Base-by-base conservation (phyloP, 64 coral and sea anemone species). In the Pachyseris speciosa region DNA sequence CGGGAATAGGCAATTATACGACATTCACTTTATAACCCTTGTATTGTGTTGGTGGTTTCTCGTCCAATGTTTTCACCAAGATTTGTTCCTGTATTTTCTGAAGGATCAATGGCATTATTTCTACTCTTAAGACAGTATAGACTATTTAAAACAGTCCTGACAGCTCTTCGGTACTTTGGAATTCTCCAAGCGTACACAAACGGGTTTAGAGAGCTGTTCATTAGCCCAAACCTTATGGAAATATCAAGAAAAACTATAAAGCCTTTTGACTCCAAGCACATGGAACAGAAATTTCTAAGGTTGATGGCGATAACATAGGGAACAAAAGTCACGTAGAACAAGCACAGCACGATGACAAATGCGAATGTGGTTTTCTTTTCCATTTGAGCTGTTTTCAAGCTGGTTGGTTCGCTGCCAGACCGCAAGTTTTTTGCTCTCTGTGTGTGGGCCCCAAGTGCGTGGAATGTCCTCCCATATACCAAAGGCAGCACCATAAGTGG, bases 271-370 rank as follows among this genome's bases (percentile, higher is more conserved):
- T 19, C 40, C 4, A 1, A 20, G 2, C 38, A 43, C 11, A 25
- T 40, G 11, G 40, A 38, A 27, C 39, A 74, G 12, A 74, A 43
- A 74, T 74, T 28, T 4, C 38, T 74, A 10, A 74, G 27, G 70
- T 74, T 74, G 38, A 45, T 44, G 12, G 39, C 40, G 7, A 74
- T 25, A 74, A 44, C 40, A 1, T 74, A 74, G 9, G 70, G 70
- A 9, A 43, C 5, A 37, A 74, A 74, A 26, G 39, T n/a, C 70
- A 74, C 38, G 45, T 44, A 74, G 26, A 74, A 74, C 38, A 74
- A 74, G n/a, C 38, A 74, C 22, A 74, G 40, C 42, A 74, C 40
- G 40, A 44, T 43, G 34, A 74, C 70, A 74, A 74, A 74, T 9
- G 70, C 70, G 22, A 26, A 44, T 13, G 70, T 45, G 16, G 39